Base-by-base conservation (phyloP, 2,113 vertebrate species). In the Brachypteracias leptosomus region DNA sequence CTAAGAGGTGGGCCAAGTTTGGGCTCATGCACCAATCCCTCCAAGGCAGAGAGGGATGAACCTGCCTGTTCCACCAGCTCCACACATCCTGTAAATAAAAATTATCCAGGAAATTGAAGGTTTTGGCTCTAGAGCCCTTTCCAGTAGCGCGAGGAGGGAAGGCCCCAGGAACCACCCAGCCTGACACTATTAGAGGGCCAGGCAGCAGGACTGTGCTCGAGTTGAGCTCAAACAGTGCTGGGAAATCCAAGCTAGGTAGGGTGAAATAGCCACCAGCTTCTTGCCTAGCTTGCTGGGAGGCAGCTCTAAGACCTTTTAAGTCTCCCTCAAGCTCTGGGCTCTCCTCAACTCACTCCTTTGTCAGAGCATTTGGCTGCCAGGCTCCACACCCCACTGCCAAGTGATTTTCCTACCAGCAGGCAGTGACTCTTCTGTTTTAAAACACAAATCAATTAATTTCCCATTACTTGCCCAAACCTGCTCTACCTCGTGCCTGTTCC, bases 21-120 rank as follows among this genome's bases (percentile, higher is more conserved):
- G 80, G 70, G 61, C 79, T 68, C 35, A 71, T 66, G 46, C 38
- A 65, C 29, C 16, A 28, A 65, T 22, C 24, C 75, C 72, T 85
- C 86, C 47, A 80, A 77, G 89, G 89, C 72, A 95, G 54, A 78
- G 54, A 59, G 29, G 13, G 52, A 12, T 90, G 28, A 81, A 86
- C 65, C 24, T 89, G 76, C 61, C 90, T 72, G 80, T 65, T 93
- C 63, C 25, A 93, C 83, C 80, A 84, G 92, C 54, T 89, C 71
- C 54, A 66, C 49, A 44, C 11, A 47, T 2, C 36, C 68, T 31
- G 36, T 70, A 84, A 96, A 90, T 52, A 95, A 70, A 65, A 93
- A 80, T 77, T 80, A 94, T 18, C 75, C 52, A 67, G 33, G 21
- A 79, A 80, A 67, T 58, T 68, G 58, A 59, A 88, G 35, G 82